These are phyloP conservation scores for Eulemur albifrons DNA, from an alignment of 2,797 vertebrate species.

Conservation along the genomic window DNA sequence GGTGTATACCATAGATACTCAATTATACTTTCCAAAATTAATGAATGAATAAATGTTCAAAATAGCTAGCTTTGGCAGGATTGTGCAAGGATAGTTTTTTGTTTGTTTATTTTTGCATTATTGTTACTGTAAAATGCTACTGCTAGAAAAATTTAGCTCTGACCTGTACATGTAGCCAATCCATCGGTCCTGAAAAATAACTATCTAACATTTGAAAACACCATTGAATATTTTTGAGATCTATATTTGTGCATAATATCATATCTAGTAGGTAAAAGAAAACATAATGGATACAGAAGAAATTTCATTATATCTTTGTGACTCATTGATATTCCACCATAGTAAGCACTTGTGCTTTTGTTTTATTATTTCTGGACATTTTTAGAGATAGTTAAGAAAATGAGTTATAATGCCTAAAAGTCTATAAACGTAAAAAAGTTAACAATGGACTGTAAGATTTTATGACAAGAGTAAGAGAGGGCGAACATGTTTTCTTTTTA, in stretches of 20 bases:
- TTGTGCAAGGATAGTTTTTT: not conserved
- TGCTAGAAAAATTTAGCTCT: not conserved
- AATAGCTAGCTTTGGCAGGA: not conserved
- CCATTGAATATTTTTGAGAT: not conserved
- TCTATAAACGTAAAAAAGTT: not conserved
- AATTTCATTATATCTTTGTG: conserved; percentile 4
- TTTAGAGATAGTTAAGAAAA: conserved; percentile 46
- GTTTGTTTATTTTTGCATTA: not conserved
- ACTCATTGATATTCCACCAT: not conserved
- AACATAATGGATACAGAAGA: not conserved
- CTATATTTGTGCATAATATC: not conserved
- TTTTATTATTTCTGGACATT: conserved; percentile 32
- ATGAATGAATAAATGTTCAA: not conserved
- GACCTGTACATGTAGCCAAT: not conserved
- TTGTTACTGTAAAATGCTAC: not conserved
- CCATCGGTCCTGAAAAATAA: not conserved
- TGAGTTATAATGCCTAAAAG: not conserved
- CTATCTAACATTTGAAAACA: not conserved
- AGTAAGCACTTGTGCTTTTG: not conserved
- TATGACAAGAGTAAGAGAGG: not conserved
- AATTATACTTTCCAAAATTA: not conserved
- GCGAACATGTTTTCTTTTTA: not conserved
- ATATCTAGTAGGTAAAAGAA: not conserved
- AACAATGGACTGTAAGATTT: not conserved
- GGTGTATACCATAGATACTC: not conserved